A percentile compares a stretch with the other conserved stretches of the same genome.
Evolutionary conservation across 2,888 invertebrate species (phyloP).

Genomic region (Hyalella azteca): DNA sequence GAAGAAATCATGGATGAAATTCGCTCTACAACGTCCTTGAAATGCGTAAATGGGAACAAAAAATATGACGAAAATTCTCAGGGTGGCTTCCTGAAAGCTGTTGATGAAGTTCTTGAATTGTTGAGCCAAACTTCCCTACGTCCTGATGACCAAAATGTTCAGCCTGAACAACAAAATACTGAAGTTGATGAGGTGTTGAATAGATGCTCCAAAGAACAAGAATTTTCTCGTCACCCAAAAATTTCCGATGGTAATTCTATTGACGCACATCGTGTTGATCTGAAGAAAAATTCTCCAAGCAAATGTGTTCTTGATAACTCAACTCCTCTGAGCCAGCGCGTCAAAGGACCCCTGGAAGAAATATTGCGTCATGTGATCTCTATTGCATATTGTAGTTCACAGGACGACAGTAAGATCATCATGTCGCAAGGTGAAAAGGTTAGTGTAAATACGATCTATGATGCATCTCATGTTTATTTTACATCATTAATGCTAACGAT

Average conservation of each 20-base stretch:
- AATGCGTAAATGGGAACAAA: not conserved
- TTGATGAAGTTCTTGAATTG: slow-evolving; percentile 1
- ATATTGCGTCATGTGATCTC: slow-evolving; percentile 11
- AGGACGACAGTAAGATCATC: not conserved
- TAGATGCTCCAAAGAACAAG: too few species aligned
- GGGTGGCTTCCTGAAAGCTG: not conserved
- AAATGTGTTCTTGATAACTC: too few species aligned
- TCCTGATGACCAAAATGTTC: too few species aligned
- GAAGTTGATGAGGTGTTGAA: too few species aligned
- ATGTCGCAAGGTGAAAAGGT: slow-evolving; percentile 12
- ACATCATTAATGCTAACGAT: too few species aligned
- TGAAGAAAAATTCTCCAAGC: too few species aligned
- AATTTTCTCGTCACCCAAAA: too few species aligned
- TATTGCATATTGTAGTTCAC: slow-evolving; percentile 2
- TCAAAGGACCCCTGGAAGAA: not conserved
- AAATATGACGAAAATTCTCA: not conserved
- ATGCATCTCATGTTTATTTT: too few species aligned
- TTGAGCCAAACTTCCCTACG: too few species aligned
- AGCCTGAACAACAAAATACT: too few species aligned
- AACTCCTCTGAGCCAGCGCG: not conserved
- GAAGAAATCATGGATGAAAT: not conserved
- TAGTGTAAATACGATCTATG: not conserved
- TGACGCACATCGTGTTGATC: too few species aligned
- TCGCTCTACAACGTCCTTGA: not conserved
- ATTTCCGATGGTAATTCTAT: too few species aligned